Conservation (phyloP, 2,113 vertebrate genomes). For the Stegastes partitus region DNA sequence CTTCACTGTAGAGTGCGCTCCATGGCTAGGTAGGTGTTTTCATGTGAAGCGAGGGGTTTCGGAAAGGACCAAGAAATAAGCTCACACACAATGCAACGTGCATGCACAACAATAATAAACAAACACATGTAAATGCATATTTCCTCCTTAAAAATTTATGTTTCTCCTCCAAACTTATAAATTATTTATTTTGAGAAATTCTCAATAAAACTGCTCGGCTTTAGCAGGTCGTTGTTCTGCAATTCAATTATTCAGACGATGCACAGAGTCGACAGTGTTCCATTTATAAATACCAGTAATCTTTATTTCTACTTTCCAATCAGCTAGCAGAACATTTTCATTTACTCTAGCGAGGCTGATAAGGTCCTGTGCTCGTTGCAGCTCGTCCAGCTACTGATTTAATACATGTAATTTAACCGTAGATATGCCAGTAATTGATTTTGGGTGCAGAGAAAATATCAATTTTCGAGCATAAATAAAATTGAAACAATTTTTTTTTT, state of each 20-base stretch:
- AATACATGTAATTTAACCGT: constrained; percentile 14
- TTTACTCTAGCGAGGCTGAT: constrained; percentile 33
- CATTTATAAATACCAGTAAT: constrained; percentile 1
- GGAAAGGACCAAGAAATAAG: neutral
- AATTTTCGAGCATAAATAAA: neutral
- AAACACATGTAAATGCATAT: neutral
- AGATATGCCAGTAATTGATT: constrained; percentile 19
- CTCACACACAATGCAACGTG: neutral
- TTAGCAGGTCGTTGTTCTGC: neutral
- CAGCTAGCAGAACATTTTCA: constrained; percentile 3
- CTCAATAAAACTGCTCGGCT: neutral
- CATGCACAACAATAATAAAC: neutral
- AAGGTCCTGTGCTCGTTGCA: constrained; percentile 5
- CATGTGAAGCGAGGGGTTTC: neutral
- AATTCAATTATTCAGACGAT: neutral
- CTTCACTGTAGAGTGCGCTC: neutral
- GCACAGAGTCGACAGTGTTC: fast-evolving
- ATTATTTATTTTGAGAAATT: neutral
- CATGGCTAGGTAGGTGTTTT: neutral
- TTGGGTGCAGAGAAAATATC: neutral
- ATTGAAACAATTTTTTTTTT: neutral
- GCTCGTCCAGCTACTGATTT: constrained; percentile 3
- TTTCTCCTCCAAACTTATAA: neutral
- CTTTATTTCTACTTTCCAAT: constrained; percentile 3
- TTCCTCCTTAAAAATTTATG: neutral